A percentile compares a stretch with the other conserved stretches of the same genome.
These are phyloP conservation scores for Chaetoderma sp. DNA, from an alignment of 2,888 invertebrate genomes.

Conservation along the genomic window DNA sequence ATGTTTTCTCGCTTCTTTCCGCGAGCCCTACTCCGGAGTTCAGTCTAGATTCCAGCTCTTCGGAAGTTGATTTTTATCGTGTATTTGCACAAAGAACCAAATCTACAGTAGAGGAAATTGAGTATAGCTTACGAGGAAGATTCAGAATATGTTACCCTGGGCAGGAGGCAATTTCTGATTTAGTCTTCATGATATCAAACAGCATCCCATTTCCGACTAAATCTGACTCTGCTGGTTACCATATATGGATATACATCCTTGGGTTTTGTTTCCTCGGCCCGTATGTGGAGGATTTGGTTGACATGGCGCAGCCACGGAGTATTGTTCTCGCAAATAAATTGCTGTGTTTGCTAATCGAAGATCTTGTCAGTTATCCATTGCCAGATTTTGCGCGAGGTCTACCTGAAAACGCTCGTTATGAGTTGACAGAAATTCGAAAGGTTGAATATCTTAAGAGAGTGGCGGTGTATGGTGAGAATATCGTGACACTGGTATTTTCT, in stretches of 20 bases:
- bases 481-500: slow-evolving; percentile 57
- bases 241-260: slow-evolving; percentile 53
- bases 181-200: slow-evolving; percentile 58
- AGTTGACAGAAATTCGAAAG: slow-evolving; percentile 52
- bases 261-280: slow-evolving; percentile 42
- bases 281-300: slow-evolving; percentile 22
- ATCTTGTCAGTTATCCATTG: slow-evolving; percentile 65
- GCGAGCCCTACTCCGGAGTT: slow-evolving; percentile 57
- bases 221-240: slow-evolving; percentile 35
- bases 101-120: slow-evolving; percentile 55
- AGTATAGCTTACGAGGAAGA: slow-evolving; percentile 58
- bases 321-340: slow-evolving; percentile 59
- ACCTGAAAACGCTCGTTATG: slow-evolving; percentile 57
- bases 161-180: slow-evolving; percentile 61
- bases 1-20: slow-evolving; percentile 45
- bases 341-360: slow-evolving; percentile 60
- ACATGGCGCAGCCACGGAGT: slow-evolving; percentile 45
- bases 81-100: slow-evolving; percentile 50
- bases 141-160: slow-evolving; percentile 63
- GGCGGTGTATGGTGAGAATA: slow-evolving; percentile 40
- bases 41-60: slow-evolving; percentile 44
- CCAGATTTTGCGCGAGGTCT: slow-evolving; percentile 64
- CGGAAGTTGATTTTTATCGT: slow-evolving; percentile 63
- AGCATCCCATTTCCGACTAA: slow-evolving; percentile 13
- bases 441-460: slow-evolving; percentile 57